These are phyloP conservation scores for Barbus barbus DNA, from an alignment of 2,113 vertebrate species.

Conservation along the genomic window DNA sequence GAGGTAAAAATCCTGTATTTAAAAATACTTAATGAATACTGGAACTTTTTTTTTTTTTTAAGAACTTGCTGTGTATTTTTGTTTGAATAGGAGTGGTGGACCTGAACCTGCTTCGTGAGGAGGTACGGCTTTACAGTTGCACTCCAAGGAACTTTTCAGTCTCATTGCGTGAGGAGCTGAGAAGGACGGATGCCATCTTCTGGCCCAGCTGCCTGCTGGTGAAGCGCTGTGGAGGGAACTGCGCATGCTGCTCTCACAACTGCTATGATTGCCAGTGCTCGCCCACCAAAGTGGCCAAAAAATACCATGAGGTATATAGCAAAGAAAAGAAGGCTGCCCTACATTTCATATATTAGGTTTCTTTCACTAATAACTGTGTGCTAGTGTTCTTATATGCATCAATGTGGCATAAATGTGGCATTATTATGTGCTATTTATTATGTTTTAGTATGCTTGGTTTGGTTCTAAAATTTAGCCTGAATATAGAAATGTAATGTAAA, in stretches of 20 bases:
- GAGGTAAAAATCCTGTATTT: slow-evolving; percentile 76
- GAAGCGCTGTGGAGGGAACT: slow-evolving; percentile 95
- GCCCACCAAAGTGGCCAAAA: slow-evolving; percentile 87
- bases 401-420: no score
- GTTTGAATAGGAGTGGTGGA: slow-evolving; percentile 85
- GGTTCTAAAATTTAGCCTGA: no score
- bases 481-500: no score
- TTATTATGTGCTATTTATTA: no score
- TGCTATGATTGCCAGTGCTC: slow-evolving; percentile 92
- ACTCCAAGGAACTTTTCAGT: slow-evolving; percentile 95
- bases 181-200: slow-evolving; percentile 93
- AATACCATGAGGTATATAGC: slow-evolving; percentile 93
- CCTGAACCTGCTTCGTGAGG: slow-evolving; percentile 91
- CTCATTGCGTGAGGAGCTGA: slow-evolving; percentile 90
- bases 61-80: slow-evolving; percentile 76
- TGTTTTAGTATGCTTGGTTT: no score
- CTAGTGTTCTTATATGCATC: no score
- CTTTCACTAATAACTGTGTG: not conserved
- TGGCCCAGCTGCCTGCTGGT: slow-evolving; percentile 97
- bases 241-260: slow-evolving; percentile 88
- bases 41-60: slow-evolving; percentile 56
- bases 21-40: not conserved
- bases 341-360: not conserved
- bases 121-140: slow-evolving; percentile 92
- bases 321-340: not conserved